phyloP scores from a whole-genome alignment of 2,113 vertebrate genomes.

The Crotalus helleri region DNA sequence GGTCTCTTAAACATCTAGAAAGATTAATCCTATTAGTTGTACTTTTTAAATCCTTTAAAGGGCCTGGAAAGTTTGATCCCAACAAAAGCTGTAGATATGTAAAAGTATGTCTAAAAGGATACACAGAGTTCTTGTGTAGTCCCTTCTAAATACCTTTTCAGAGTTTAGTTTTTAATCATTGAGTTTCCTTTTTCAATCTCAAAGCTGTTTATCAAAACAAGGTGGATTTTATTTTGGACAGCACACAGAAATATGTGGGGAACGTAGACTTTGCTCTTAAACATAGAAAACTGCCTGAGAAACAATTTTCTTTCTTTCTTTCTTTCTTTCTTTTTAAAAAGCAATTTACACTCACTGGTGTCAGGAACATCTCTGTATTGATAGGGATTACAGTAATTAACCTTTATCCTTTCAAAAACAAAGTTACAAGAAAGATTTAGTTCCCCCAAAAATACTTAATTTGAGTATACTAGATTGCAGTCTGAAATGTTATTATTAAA shows the following conservation, averaged over 20 bases:
- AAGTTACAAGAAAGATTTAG: constrained; percentile 18
- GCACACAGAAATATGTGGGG: not conserved
- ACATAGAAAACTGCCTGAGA: constrained; percentile 17
- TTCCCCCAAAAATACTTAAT: not conserved
- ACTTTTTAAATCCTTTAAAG: not conserved
- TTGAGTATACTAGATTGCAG: not conserved
- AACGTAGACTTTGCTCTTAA: not conserved
- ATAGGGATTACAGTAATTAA: constrained; percentile 44
- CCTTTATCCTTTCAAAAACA: constrained; percentile 24
- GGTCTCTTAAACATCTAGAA: not conserved
- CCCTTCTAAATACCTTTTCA: not conserved
- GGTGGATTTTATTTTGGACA: constrained; percentile 11
- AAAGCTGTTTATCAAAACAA: not conserved
- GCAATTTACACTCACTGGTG: not conserved
- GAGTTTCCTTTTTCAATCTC: not conserved
- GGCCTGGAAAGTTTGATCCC: not conserved
- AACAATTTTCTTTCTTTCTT: not conserved
- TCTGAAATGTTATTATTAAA: not conserved
- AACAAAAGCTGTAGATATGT: not conserved
- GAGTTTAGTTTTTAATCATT: not conserved
- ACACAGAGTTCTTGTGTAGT: not conserved
- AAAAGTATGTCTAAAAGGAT: not conserved
- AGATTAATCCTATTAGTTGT: not conserved
- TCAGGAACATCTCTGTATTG: constrained; percentile 8
- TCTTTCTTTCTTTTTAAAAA: not conserved